Conservation (phyloP, 2,113 vertebrate species). For the Apaloderma vittatum region DNA sequence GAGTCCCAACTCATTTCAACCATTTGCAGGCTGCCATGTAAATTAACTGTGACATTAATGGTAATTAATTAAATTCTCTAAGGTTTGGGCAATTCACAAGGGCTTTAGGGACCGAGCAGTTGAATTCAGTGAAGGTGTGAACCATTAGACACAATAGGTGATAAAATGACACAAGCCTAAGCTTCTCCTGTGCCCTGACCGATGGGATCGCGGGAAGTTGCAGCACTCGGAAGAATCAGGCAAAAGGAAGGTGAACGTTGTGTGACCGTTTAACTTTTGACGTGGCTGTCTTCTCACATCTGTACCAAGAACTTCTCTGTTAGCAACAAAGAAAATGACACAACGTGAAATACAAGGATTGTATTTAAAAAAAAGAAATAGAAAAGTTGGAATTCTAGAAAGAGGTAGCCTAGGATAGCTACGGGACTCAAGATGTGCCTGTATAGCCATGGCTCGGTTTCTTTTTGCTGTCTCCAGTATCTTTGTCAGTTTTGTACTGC, state of each 20-base stretch:
- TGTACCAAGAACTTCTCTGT: not conserved
- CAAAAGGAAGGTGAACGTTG: not conserved
- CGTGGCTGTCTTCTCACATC: not conserved
- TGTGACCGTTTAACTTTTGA: not conserved
- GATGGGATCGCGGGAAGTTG: not conserved
- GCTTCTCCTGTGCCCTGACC: not conserved
- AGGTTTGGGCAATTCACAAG: not conserved
- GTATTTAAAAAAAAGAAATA: not conserved
- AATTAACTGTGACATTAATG: not conserved
- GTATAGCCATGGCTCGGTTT: accelerated
- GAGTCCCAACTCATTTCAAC: not conserved
- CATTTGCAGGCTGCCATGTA: not conserved
- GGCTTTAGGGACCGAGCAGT: not conserved
- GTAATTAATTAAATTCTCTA: accelerated
- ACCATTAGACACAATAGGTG: not conserved
- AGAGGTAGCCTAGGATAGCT: not conserved
- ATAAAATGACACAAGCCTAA: not conserved
- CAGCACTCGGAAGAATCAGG: not conserved
- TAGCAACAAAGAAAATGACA: not conserved
- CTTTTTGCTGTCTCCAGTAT: not conserved
- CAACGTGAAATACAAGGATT: not conserved
- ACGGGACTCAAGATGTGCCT: not conserved
- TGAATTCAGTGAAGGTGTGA: not conserved
- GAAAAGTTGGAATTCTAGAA: not conserved
- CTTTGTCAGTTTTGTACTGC: constrained; percentile 47